Base-by-base conservation (phyloP, 2,888 invertebrate species). In the Campoletis raptor region DNA sequence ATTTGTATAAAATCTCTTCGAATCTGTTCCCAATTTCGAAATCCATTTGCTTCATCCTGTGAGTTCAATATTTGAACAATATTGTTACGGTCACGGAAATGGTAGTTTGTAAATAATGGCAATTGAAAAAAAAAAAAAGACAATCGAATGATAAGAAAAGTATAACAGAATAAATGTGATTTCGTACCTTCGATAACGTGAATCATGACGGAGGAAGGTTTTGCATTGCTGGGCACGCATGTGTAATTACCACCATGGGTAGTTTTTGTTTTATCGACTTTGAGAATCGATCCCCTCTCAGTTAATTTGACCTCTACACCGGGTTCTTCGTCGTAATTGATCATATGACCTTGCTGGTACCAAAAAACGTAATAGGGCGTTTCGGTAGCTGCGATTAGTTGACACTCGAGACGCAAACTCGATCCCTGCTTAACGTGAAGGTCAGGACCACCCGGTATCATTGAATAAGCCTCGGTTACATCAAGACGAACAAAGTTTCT, bases 281-380 rank as follows among this genome's bases (percentile, higher is more conserved):
- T 88, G 64, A 94, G 89, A 57, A 90, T 89, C 40, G 91, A 93
- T 45, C 93, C 93, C 45, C 92, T 92, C 85, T 91, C 91, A 82
- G 95, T 94, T 48, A 95, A 95, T 84, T 95, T 94, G 37, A 96
- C 95, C 86, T 94, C 93, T 9, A 96, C 95, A 0, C 95, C 96
- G 2, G 95, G 93, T 80, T 95, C 94, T 42, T 94, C 95, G 93
- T 98, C 97, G 92, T 97, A 98, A 94, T 98, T 98, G 92, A 98
- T 97, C 97, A 98, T 97, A 90, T 97, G 95, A 91, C 96, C 97
- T 92, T 97, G 97, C 93, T 97, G 97, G 94, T 97, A 98, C 98
- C 98, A 97, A 94, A 97, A 97, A 67, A 97, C 96, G 92, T 96
- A 97, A 0, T 95, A 96, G 0, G 97, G 97, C 0, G 96, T 96